Evolutionary conservation across 2,888 invertebrate genomes (phyloP).

Genomic region (Podotricha telesiphe): DNA sequence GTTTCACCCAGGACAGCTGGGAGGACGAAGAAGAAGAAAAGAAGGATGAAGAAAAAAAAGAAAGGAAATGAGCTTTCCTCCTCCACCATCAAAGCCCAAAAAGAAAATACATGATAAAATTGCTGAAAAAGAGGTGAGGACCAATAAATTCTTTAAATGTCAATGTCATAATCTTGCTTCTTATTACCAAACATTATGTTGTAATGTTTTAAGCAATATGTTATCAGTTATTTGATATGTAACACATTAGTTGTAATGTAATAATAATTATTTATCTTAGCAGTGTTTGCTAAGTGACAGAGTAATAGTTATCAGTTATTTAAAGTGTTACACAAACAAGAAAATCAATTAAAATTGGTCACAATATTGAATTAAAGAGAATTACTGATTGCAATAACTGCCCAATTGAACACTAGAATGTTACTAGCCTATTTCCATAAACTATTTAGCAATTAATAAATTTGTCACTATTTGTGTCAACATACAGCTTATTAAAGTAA

Average conservation of each 20-base stretch:
- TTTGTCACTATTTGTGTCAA: too few species aligned
- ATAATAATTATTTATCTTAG: slow-evolving; percentile 13
- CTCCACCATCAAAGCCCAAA: slow-evolving; percentile 86
- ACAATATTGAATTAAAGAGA: too few species aligned
- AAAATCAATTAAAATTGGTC: too few species aligned
- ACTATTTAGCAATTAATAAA: too few species aligned
- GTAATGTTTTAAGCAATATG: neutral
- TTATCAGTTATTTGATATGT: slow-evolving; percentile 8
- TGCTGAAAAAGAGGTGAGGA: slow-evolving; percentile 92
- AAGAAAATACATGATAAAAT: slow-evolving; percentile 91
- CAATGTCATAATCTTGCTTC: slow-evolving; percentile 28
- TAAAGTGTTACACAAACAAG: too few species aligned
- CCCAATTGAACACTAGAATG: too few species aligned
- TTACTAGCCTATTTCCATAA: too few species aligned
- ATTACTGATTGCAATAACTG: too few species aligned
- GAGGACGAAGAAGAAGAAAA: slow-evolving; percentile 95
- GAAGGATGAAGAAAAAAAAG: slow-evolving; percentile 89
- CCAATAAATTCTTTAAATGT: slow-evolving; percentile 16
- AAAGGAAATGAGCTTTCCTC: too few species aligned
- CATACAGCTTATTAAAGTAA: too few species aligned
- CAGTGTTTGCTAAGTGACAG: too few species aligned
- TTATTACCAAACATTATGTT: neutral
- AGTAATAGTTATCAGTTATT: too few species aligned
- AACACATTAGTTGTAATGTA: neutral
- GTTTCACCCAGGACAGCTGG: slow-evolving; percentile 94